Evolutionary conservation across 1,140 invertebrate species (phyloP).

Genomic region (Aphidius ervi): DNA sequence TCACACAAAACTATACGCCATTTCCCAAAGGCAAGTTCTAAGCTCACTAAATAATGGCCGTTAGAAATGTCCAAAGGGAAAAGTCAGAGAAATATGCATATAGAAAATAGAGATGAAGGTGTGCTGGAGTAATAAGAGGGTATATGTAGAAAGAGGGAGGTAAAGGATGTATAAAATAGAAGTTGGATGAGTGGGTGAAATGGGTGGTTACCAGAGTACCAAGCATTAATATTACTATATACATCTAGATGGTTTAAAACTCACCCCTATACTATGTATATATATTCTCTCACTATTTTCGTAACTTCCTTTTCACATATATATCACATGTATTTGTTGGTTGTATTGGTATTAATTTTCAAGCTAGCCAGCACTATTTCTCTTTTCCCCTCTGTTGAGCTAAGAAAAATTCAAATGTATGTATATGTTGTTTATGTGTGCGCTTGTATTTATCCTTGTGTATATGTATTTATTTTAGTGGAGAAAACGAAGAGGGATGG

Average conservation of each 20-base stretch:
- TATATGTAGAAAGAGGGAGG: too few relatives aligned
- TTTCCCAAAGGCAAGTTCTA: constrained; percentile 43
- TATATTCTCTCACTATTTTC: constrained; percentile 1
- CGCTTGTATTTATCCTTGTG: neutral
- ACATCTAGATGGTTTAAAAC: constrained; percentile 12
- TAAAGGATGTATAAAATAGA: too few relatives aligned
- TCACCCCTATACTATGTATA: constrained; percentile 8
- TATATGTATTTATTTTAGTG: neutral
- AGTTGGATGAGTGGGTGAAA: constrained; percentile 18
- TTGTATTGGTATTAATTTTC: constrained; percentile 46
- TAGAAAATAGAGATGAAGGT: too few relatives aligned
- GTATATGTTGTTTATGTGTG: neutral
- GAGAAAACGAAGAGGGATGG: constrained; percentile 14
- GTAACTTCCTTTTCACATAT: constrained; percentile 2
- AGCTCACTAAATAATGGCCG: constrained; percentile 50
- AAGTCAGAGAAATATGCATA: constrained; percentile 5
- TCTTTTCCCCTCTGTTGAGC: constrained; percentile 29
- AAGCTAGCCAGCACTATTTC: constrained; percentile 34
- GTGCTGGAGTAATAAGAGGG: too few relatives aligned
- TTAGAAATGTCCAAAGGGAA: constrained; percentile 39
- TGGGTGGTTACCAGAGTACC: constrained; percentile 12
- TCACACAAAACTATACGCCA: constrained; percentile 10
- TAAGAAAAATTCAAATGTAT: constrained; percentile 46
- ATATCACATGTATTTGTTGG: constrained; percentile 18
- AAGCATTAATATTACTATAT: constrained; percentile 28